Evolutionary conservation across 1,140 invertebrate genomes (phyloP), one percentile per base, ranked within the genome.

Genomic region (Caenorhabditis brenneri): DNA sequence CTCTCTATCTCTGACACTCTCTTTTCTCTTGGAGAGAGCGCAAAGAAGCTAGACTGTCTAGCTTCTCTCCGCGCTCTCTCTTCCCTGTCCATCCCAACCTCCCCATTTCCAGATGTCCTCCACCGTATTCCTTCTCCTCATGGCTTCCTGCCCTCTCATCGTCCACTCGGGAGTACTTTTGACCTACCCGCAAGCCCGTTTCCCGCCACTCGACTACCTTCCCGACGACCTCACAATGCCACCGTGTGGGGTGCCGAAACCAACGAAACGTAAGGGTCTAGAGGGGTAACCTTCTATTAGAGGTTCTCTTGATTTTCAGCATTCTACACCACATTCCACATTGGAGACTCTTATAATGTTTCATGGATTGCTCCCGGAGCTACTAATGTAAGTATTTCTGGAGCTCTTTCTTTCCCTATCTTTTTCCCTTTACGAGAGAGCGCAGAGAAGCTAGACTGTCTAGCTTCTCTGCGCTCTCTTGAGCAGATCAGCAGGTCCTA

Each of bases 331-430:
- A 94, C 94, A 22, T 93, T 97, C 86, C 90, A 95, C 84, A 93
- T 95, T 46, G 95, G 95, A 83, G 94, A 95, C 86, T 93, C 93
- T 83, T 94, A 97, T 90, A 97, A 96, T 91, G 94, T 96, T 69
- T 94, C 95, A 82, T 98, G 96, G 96, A 95, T 96, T 92, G 93
- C 97, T 88, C 95, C 95, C 12, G 97, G 96, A 92, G 95, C 96
- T 7, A 96, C 97, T 90, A 92, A 93, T 92, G 96, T 97, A 93
- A 86, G 79, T n/a, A n/a, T n/a, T n/a, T n/a, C n/a, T n/a, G n/a
- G n/a, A n/a, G n/a, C n/a, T n/a, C n/a, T n/a, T n/a, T n/a, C n/a
- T n/a, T n/a, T n/a, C n/a, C n/a, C n/a, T n/a, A n/a, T n/a, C n/a
- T n/a, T n/a, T n/a, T n/a, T n/a, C n/a, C n/a, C n/a, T n/a, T n/a